Percentiles rank a stretch among this genome's conserved stretches.
phyloP scores from a whole-genome alignment of 2,888 invertebrate species.

The Octodonta nipae region DNA sequence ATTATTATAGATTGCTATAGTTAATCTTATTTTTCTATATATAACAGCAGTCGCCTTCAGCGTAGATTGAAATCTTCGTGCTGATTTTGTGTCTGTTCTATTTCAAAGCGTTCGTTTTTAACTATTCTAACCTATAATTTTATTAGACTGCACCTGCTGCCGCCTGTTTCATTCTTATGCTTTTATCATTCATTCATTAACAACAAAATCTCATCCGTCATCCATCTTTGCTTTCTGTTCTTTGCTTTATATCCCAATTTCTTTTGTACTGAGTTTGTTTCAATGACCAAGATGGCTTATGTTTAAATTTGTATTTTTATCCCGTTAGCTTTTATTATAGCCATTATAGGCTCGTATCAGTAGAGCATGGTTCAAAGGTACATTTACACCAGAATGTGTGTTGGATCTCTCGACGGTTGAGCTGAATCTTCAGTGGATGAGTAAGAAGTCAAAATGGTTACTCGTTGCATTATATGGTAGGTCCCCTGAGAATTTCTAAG shows the following conservation, averaged over 20 bases:
- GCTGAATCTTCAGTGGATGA: constrained; percentile 1
- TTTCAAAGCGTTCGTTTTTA: background rate
- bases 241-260: constrained; percentile 2
- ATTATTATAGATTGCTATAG: background rate
- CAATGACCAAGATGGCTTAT: background rate
- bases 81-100: background rate
- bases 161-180: constrained; percentile 1
- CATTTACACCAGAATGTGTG: background rate
- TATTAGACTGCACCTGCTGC: background rate
- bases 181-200: constrained; percentile 2
- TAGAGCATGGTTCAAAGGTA: background rate
- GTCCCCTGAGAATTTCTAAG: background rate
- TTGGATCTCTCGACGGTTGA: constrained; percentile 1
- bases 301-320: background rate
- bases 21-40: constrained; percentile 1
- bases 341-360: no score
- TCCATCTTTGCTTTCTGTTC: constrained; percentile 4
- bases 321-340: no score
- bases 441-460: background rate
- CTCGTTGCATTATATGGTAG: background rate
- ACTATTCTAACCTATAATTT: background rate
- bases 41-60: no score
- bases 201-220: constrained; percentile 5
- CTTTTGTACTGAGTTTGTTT: background rate
- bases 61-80: background rate